These are phyloP conservation scores for Scaptomyza reducta DNA, from an alignment of 2,888 invertebrate genomes.

Conservation along the genomic window DNA sequence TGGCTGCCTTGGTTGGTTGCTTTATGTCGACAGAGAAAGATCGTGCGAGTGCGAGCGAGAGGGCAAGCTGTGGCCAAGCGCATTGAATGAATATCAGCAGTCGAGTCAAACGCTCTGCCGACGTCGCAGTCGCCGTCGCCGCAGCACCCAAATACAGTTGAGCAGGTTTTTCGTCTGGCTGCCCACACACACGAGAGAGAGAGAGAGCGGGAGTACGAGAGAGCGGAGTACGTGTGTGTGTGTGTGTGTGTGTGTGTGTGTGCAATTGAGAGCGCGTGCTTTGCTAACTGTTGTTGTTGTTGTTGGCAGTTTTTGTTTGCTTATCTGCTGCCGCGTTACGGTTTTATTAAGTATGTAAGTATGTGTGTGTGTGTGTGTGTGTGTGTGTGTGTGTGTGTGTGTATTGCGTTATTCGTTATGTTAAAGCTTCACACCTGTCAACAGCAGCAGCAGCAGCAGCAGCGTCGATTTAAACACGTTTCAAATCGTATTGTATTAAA, in stretches of 20 bases:
- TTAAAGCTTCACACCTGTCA: constrained; percentile 70
- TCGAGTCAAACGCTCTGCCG: constrained; percentile 25
- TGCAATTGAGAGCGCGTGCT: constrained; percentile 3
- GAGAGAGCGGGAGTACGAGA: constrained; percentile 1
- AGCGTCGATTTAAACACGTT: constrained; percentile 20
- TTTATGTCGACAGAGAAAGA: constrained; percentile 9
- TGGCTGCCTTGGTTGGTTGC: constrained; percentile 50
- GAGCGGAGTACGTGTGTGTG: background rate
- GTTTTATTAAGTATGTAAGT: constrained; percentile 29
- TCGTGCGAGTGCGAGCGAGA: constrained; percentile 14
- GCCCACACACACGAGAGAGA: background rate
- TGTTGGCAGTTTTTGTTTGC: constrained; percentile 13
- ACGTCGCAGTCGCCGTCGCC: background rate
- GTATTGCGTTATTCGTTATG: constrained; percentile 8
- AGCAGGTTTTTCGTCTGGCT: constrained; percentile 59
- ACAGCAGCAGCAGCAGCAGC: constrained; percentile 4
- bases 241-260: background rate
- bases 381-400: background rate
- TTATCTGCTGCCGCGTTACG: constrained; percentile 68
- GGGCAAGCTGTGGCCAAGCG: constrained; percentile 58
- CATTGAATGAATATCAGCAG: constrained; percentile 69
- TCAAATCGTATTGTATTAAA: constrained; percentile 9
- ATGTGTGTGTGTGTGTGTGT: background rate
- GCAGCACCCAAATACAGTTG: constrained; percentile 14
- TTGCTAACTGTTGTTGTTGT: background rate